Percentiles rank a stretch among this genome's conserved stretches.
phyloP scores from a whole-genome alignment of 2,888 invertebrate species.

The Villa cingulata region DNA sequence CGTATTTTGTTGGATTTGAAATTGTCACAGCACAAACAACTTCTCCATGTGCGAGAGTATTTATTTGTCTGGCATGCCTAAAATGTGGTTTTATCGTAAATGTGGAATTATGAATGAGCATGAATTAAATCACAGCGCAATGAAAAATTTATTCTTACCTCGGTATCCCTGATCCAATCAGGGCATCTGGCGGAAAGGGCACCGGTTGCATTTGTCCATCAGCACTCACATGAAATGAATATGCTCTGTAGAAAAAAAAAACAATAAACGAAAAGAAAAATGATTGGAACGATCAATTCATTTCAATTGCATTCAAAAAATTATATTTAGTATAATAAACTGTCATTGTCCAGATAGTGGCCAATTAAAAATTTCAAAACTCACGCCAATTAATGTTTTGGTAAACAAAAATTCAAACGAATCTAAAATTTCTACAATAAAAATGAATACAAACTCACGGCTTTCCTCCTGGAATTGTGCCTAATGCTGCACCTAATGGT shows the following conservation, averaged over 20 bases:
- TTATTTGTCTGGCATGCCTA: slow-evolving; percentile 80
- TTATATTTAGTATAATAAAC: too few species aligned
- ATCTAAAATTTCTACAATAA: not conserved
- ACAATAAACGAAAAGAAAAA: not conserved
- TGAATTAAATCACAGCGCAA: too few species aligned
- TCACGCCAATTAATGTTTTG: not conserved
- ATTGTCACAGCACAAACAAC: slow-evolving; percentile 96
- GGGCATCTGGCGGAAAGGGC: slow-evolving; percentile 86
- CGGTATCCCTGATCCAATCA: slow-evolving; percentile 86
- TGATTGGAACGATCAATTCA: too few species aligned
- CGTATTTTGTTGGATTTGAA: slow-evolving; percentile 81
- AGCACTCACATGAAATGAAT: slow-evolving; percentile 86
- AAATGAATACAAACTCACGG: slow-evolving; percentile 50
- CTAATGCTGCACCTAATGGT: slow-evolving; percentile 31
- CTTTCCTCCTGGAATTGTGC: slow-evolving; percentile 67
- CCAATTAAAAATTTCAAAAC: too few species aligned
- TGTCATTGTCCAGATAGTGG: too few species aligned
- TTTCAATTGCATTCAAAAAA: too few species aligned
- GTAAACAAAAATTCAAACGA: not conserved
- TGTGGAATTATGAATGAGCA: too few species aligned
- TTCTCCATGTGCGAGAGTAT: slow-evolving; percentile 87
- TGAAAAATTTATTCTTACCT: too few species aligned
- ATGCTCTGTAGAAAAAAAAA: slow-evolving; percentile 52
- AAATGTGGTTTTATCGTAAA: not conserved
- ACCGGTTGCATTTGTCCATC: slow-evolving; percentile 85